Conservation (phyloP, 2,797 vertebrate genomes). For the Fundulus diaphanus region DNA sequence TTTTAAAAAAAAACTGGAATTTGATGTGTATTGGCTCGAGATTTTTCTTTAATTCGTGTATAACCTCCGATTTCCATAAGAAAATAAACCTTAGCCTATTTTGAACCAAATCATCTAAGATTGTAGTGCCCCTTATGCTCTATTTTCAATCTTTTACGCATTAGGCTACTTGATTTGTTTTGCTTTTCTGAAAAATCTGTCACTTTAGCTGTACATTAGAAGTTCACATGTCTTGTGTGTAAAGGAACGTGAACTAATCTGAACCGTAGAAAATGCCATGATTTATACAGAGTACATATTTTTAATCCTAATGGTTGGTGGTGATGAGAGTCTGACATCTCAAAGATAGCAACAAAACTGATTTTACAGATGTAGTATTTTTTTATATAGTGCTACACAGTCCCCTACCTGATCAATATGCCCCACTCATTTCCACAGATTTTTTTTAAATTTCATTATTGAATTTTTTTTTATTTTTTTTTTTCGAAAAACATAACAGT, state of each 20-base stretch:
- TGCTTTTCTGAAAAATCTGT: neutral
- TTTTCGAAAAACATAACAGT: neutral
- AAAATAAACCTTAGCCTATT: neutral
- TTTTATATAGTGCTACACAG: neutral
- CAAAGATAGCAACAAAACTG: neutral
- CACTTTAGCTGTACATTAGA: neutral
- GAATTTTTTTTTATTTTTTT: neutral
- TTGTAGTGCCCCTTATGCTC: neutral
- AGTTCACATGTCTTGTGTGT: neutral
- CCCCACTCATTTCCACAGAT: neutral
- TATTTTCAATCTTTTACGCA: neutral
- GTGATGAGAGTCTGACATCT: neutral
- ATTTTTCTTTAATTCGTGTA: conserved; percentile 1
- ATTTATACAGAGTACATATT: neutral
- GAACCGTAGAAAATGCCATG: neutral
- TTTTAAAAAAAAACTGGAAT: neutral
- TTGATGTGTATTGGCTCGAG: neutral
- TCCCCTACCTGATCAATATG: neutral
- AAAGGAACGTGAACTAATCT: neutral
- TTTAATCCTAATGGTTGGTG: neutral
- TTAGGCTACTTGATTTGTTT: neutral
- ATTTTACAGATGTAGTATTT: neutral
- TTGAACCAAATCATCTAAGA: neutral
- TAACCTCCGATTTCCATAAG: neutral
- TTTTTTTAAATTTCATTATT: too few species aligned